Evolutionary conservation across 2,113 vertebrate genomes (phyloP), one percentile per base, ranked within the genome.

Genomic region (Tamias sibiricus): DNA sequence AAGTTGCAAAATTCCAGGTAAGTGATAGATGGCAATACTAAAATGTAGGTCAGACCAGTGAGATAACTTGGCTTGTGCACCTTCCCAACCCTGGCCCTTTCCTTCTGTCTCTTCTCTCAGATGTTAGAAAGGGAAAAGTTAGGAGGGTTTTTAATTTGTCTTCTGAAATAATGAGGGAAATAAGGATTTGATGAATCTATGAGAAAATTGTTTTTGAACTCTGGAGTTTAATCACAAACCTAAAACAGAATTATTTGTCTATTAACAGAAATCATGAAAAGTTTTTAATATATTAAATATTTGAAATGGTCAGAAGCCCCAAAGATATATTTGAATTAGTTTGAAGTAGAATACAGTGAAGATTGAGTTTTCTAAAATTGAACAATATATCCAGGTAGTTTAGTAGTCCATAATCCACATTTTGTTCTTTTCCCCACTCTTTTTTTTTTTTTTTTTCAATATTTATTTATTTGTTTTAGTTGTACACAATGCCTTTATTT

Each of bases 191-290:
- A 87, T 94, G 54, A 68, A 76, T 22, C 79, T 84, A 32, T 86
- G 28, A 84, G 47, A 85, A 82, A 54, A 72, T 71, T 84, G 54
- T 86, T 93, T 95, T 95, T 90, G 13, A 85, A 57, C 62, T 87
- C 24, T 74, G 0, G 87, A 85, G 26, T 92, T 93, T 80, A 90
- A 82, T 26, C 42, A 83, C 40, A 82, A 47, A 94, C 24, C 69
- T 96, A 90, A 92, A 86, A 94, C 68, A 82, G 42, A 74, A 88
- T 54, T 95, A 40, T 22, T 85, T 91, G 20, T 91, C 52, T 96
- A 4, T 68, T 89, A 82, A 76, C 44, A 96, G 87, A 96, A 95
- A 93, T 93, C 17, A 13, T 76, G 10, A 66, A 71, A 62, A 62
- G 59, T 62, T 90, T 96, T n/a, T 35, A 13, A 90, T 71, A 44